Percentiles rank a stretch among this genome's conserved stretches.
These are phyloP conservation scores for Poecilia gillii DNA, from an alignment of 2,797 vertebrate genomes.

Conservation along the genomic window DNA sequence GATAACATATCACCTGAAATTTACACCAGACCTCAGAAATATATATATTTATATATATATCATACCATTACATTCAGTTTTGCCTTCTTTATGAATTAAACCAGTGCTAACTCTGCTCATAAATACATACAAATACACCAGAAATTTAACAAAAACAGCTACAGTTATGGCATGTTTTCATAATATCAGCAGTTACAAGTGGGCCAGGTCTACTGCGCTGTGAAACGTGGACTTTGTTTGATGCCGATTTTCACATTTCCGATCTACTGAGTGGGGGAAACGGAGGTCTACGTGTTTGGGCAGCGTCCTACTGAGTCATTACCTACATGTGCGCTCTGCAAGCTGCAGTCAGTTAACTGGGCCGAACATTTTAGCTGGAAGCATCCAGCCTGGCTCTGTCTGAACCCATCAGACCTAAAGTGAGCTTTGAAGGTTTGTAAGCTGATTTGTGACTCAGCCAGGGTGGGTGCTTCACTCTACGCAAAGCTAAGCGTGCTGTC, in stretches of 20 bases:
- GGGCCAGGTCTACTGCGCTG: not conserved
- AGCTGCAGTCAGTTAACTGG: not conserved
- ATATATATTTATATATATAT: not conserved
- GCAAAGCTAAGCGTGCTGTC: not conserved
- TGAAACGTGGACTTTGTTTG: not conserved
- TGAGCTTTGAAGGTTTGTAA: not conserved
- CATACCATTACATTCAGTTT: conserved; percentile 21
- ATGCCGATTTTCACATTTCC: not conserved
- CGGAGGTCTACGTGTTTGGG: conserved; percentile 34
- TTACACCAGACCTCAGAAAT: conserved; percentile 17
- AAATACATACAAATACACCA: conserved; percentile 14
- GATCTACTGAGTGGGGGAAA: conserved; percentile 15
- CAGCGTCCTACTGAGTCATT: not conserved
- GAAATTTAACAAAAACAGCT: conserved; percentile 9
- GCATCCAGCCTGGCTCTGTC: not conserved
- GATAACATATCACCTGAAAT: conserved; percentile 37
- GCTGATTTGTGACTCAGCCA: conserved; percentile 6
- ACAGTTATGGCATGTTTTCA: conserved; percentile 18
- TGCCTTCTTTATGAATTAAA: conserved; percentile 5
- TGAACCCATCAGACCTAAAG: not conserved
- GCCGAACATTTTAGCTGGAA: not conserved
- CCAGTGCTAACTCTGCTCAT: conserved; percentile 15
- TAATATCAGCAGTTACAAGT: conserved; percentile 6
- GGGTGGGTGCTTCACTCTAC: not conserved
- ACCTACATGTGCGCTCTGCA: not conserved